These are phyloP conservation scores for Pteromalus puparum DNA, from an alignment of 1,140 invertebrate species.

Conservation along the genomic window DNA sequence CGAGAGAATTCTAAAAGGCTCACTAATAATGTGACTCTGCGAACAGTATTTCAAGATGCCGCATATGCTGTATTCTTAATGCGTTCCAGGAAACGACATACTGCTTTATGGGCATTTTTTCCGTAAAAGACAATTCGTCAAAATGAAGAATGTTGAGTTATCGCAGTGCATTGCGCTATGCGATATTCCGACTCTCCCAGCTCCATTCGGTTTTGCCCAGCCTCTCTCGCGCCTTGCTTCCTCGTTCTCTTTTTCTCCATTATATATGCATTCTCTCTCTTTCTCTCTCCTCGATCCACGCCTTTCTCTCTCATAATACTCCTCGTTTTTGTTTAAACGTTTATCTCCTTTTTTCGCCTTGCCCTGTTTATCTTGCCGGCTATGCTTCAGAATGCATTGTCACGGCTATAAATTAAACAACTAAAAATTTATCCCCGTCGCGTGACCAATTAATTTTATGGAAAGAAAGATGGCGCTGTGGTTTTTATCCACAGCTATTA, in stretches of 20 bases:
- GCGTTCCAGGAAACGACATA: constrained; percentile 25
- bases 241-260: constrained; percentile 35
- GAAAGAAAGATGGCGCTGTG: too few species aligned
- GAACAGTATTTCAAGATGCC: constrained; percentile 10
- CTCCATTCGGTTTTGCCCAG: not conserved
- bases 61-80: constrained; percentile 30
- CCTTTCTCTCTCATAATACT: constrained; percentile 22
- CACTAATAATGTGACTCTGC: not conserved
- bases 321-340: not conserved
- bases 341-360: constrained; percentile 17
- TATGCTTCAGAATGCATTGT: constrained; percentile 8
- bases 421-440: not conserved
- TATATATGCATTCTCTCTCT: constrained; percentile 12
- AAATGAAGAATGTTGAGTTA: constrained; percentile 51
- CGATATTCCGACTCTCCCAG: constrained; percentile 19
- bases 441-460: not conserved
- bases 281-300: constrained; percentile 12
- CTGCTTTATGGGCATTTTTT: constrained; percentile 15
- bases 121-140: constrained; percentile 44
- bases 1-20: not conserved
- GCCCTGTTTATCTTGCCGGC: not conserved
- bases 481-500: too few species aligned
- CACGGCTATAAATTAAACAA: constrained; percentile 26
- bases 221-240: not conserved
- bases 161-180: constrained; percentile 32